Conservation (phyloP, 2,113 vertebrate genomes). For the Dolichallabes microphthalmus region DNA sequence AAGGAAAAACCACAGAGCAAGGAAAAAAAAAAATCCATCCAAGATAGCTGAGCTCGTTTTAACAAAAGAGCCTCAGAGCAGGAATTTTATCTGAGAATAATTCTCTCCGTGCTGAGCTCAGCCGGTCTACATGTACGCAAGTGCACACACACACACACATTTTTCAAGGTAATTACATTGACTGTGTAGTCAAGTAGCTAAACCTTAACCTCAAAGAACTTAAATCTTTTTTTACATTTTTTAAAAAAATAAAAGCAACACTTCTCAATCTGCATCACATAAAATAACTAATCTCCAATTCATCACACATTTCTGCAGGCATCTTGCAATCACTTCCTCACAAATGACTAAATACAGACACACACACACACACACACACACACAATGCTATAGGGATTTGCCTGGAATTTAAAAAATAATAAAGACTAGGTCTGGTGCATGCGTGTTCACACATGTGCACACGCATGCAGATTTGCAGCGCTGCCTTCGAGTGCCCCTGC, state of each 20-base stretch:
- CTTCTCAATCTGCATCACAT: not conserved
- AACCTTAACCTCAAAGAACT: not conserved
- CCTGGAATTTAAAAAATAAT: slow-evolving; percentile 15
- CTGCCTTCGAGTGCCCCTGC: not conserved
- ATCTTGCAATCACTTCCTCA: not conserved
- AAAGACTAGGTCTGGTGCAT: not conserved
- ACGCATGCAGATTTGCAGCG: not conserved
- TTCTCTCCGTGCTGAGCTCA: slow-evolving; percentile 35
- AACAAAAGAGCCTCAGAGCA: slow-evolving; percentile 63
- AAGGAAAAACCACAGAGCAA: slow-evolving; percentile 66
- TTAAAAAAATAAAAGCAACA: not conserved
- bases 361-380: not conserved
- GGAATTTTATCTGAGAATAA: slow-evolving; percentile 49
- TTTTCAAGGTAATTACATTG: not conserved
- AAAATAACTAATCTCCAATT: not conserved
- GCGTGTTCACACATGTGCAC: not conserved
- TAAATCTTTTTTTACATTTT: not conserved
- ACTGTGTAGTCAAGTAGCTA: not conserved
- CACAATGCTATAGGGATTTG: not conserved
- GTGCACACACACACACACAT: slow-evolving; percentile 8
- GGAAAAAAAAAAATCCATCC: slow-evolving; percentile 62
- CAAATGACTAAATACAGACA: not conserved
- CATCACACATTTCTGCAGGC: not conserved
- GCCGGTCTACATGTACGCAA: slow-evolving; percentile 1
- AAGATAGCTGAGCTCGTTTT: slow-evolving; percentile 63